phyloP scores from a whole-genome alignment of 1,140 invertebrate genomes.

The Euwallacea similis region DNA sequence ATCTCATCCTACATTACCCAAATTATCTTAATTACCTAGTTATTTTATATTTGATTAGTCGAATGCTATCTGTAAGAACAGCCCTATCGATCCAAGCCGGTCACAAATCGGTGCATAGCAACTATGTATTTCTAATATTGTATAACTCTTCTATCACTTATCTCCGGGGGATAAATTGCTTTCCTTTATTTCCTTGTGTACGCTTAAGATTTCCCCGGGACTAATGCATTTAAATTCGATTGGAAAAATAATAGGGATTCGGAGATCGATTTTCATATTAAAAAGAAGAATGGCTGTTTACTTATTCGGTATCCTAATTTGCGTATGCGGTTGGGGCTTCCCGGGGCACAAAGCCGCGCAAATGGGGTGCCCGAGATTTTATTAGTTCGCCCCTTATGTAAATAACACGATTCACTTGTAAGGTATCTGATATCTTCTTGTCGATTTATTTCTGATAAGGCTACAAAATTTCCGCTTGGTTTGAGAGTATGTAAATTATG shows the following conservation, averaged over 20 bases:
- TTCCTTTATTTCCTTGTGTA: constrained; percentile 14
- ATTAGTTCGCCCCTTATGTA: constrained; percentile 33
- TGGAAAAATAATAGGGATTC: constrained; percentile 33
- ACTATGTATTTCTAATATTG: too few species aligned
- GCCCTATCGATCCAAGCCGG: too few species aligned
- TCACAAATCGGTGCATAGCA: too few species aligned
- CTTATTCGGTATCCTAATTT: constrained; percentile 35
- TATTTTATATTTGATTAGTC: too few species aligned
- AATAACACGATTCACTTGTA: constrained; percentile 34
- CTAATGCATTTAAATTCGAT: constrained; percentile 36
- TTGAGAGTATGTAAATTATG: too few species aligned
- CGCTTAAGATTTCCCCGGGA: constrained; percentile 28
- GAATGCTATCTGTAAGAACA: too few species aligned
- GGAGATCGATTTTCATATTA: constrained; percentile 36
- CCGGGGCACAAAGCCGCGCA: constrained; percentile 27
- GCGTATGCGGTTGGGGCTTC: constrained; percentile 33
- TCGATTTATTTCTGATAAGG: neutral
- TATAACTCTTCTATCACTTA: too few species aligned
- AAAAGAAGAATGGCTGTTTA: constrained; percentile 37
- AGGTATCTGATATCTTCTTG: constrained; percentile 18
- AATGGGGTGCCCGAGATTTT: constrained; percentile 37
- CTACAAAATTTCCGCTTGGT: too few species aligned
- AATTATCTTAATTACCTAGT: too few species aligned
- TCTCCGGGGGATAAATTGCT: constrained; percentile 6
- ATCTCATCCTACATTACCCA: too few species aligned